These are phyloP conservation scores for Dryobotodes eremita DNA, from an alignment of 2,888 invertebrate genomes.

Conservation along the genomic window DNA sequence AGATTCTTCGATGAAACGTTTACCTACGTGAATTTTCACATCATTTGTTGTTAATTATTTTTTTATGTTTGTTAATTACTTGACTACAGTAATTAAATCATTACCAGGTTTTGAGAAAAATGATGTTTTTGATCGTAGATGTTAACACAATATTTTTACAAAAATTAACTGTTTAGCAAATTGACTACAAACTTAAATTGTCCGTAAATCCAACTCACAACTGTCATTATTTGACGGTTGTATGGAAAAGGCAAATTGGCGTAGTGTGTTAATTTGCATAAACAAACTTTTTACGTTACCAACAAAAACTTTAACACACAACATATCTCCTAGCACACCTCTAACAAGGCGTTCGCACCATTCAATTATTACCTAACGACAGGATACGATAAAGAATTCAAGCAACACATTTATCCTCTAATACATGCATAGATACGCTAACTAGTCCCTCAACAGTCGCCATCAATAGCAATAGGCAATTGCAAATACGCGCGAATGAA, in stretches of 20 bases:
- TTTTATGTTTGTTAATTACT: neutral
- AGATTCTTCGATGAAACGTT: constrained; percentile 21
- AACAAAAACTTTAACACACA: constrained; percentile 11
- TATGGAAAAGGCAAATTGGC: neutral
- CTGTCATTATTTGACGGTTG: neutral
- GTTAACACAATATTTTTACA: neutral
- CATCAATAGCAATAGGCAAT: constrained; percentile 70
- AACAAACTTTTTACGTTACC: constrained; percentile 14
- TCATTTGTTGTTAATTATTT: neutral
- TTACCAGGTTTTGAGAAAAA: neutral
- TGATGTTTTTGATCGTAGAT: neutral
- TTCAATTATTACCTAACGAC: constrained; percentile 33
- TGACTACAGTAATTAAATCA: neutral
- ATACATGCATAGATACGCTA: constrained; percentile 33
- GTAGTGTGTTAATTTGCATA: neutral
- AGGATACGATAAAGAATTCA: constrained; percentile 56
- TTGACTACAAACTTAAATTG: too few species aligned
- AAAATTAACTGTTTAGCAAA: neutral
- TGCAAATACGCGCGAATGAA: constrained; percentile 76
- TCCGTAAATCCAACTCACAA: neutral
- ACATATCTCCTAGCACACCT: constrained; percentile 7
- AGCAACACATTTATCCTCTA: constrained; percentile 45
- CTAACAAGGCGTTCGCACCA: constrained; percentile 41
- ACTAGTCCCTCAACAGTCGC: constrained; percentile 57
- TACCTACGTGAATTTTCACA: neutral